Conservation (phyloP, 2,113 vertebrate species). For the human (Homo sapiens) region DNA sequence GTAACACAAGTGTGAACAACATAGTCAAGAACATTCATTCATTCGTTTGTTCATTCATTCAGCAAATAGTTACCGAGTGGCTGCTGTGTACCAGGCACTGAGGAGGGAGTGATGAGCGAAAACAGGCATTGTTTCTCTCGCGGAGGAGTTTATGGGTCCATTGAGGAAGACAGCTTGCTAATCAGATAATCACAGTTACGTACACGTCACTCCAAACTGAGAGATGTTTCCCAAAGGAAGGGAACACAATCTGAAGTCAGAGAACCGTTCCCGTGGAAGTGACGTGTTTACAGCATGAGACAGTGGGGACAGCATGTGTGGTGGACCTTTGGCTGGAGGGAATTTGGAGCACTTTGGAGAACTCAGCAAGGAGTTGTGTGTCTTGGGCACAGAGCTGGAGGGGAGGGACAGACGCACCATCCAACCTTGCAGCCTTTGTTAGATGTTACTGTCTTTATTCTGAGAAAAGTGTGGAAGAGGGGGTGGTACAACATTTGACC, state of each 20-base stretch:
- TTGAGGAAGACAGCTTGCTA: neutral
- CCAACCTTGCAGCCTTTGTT: neutral
- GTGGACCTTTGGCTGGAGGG: neutral
- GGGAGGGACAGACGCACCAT: rapidly evolving
- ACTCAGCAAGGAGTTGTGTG: neutral
- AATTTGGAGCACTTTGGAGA: neutral
- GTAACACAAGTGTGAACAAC: neutral
- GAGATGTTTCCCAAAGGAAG: neutral
- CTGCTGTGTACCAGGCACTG: neutral
- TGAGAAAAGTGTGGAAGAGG: neutral
- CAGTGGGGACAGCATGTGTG: rapidly evolving
- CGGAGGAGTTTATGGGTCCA: neutral
- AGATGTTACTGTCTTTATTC: neutral
- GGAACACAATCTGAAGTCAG: neutral
- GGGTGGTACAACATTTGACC: neutral
- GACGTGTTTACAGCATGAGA: neutral
- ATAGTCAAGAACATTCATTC: neutral
- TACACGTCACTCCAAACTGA: neutral
- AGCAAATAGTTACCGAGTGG: neutral
- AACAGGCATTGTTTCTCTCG: neutral
- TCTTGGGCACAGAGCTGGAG: neutral
- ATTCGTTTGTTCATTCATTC: neutral
- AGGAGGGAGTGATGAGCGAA: neutral
- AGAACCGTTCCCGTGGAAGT: neutral
- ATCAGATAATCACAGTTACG: neutral